A percentile compares a stretch with the other conserved stretches of the same genome.
Conservation (phyloP, 2,888 invertebrate genomes). For the Xestia xanthographa region DNA sequence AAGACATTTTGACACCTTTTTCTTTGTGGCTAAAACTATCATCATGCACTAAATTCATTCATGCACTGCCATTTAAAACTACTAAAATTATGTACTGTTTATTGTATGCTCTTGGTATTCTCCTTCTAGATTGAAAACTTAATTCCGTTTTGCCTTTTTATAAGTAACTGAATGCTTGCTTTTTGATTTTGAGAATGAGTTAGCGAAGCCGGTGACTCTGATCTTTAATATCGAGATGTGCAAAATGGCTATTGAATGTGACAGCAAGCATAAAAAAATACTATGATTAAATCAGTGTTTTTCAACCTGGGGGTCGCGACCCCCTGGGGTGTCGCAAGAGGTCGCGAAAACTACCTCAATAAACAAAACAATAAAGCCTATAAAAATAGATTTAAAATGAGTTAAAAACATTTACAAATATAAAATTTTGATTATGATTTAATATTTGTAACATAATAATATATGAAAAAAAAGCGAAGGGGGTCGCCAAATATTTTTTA, state of each 20-base stretch:
- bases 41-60: slow-evolving; percentile 37
- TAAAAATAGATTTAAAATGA: too few relatives aligned
- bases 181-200: slow-evolving; percentile 8
- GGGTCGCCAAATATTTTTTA: too few relatives aligned
- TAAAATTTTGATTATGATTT: too few relatives aligned
- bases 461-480: too few relatives aligned
- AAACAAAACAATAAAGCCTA: too few relatives aligned
- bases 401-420: too few relatives aligned
- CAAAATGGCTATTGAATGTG: slow-evolving; percentile 20
- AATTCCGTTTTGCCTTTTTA: background rate
- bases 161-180: slow-evolving; percentile 2
- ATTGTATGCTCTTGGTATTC: slow-evolving; percentile 56
- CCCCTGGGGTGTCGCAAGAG: too few relatives aligned
- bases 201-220: background rate
- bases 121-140: slow-evolving; percentile 5
- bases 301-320: too few relatives aligned
- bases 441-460: too few relatives aligned
- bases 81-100: slow-evolving; percentile 45
- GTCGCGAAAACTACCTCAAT: too few relatives aligned
- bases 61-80: slow-evolving; percentile 28
- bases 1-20: background rate
- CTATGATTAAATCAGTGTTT: too few relatives aligned
- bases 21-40: slow-evolving; percentile 30
- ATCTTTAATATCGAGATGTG: background rate
- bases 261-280: too few relatives aligned